Evolutionary conservation across 92 coral and sea anemone species (phyloP).

Genomic region (Heteractis magnifica): DNA sequence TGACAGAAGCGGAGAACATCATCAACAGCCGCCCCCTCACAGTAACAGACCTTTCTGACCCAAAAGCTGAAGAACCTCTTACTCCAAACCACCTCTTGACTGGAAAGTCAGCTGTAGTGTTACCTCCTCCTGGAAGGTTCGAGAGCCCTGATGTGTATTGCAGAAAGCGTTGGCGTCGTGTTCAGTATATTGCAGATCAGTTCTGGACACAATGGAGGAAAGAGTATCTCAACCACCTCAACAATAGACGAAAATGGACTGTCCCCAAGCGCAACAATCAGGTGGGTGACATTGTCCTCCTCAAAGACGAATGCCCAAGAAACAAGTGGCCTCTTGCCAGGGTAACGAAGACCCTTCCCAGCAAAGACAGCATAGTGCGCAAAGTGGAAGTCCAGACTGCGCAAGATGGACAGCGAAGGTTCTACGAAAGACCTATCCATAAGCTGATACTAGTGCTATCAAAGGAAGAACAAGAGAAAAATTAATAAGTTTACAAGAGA

Average conservation of each 20-base stretch:
- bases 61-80: slow-evolving; percentile 11
- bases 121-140: slow-evolving; percentile 16
- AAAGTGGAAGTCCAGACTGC: slow-evolving; percentile 14
- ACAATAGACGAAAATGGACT: slow-evolving; percentile 13
- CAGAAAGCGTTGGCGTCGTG: slow-evolving; percentile 11
- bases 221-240: slow-evolving; percentile 12
- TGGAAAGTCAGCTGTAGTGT: background rate
- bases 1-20: slow-evolving; percentile 13
- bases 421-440: slow-evolving; percentile 10
- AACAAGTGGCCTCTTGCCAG: slow-evolving; percentile 13
- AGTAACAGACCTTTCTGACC: slow-evolving; percentile 5
- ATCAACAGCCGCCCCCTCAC: slow-evolving; percentile 9
- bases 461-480: slow-evolving; percentile 14
- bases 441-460: slow-evolving; percentile 11
- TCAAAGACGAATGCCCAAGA: slow-evolving; percentile 13
- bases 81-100: slow-evolving; percentile 16
- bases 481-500: slow-evolving; percentile 11
- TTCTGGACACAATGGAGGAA: slow-evolving; percentile 1
- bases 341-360: background rate
- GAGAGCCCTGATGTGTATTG: slow-evolving; percentile 14
- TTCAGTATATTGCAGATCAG: background rate
- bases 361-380: slow-evolving; percentile 11
- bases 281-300: slow-evolving; percentile 15
- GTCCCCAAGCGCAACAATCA: slow-evolving; percentile 7
- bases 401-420: slow-evolving; percentile 12